These are phyloP conservation scores for Lycaon pictus DNA, from an alignment of 2,113 vertebrate species.

Conservation along the genomic window DNA sequence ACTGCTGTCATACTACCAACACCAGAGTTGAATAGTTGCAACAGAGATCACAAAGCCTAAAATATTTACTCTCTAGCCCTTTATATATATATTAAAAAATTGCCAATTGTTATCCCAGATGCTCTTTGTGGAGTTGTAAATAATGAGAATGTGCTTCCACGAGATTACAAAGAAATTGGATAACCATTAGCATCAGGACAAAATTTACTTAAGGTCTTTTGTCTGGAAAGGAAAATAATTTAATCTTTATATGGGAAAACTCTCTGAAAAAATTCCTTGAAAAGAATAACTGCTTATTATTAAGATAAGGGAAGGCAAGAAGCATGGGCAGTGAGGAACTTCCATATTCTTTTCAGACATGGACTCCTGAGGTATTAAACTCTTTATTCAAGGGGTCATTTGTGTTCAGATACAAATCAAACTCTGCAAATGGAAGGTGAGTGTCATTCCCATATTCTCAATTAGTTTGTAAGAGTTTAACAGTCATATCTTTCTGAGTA, in stretches of 20 bases:
- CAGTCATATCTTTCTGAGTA: neutral
- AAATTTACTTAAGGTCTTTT: neutral
- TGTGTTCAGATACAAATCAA: neutral
- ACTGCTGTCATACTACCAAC: neutral
- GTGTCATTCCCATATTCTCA: neutral
- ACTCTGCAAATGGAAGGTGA: neutral
- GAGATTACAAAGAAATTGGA: neutral
- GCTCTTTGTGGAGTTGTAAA: neutral
- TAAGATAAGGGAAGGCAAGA: neutral
- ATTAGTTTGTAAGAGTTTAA: neutral
- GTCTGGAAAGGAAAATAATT: neutral
- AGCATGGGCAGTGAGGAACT: neutral
- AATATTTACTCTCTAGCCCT: neutral
- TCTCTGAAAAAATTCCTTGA: neutral
- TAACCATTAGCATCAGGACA: neutral
- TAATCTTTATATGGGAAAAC: neutral
- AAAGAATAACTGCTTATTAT: neutral
- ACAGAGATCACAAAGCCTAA: neutral
- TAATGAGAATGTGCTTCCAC: neutral
- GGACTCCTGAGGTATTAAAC: neutral
- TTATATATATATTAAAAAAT: neutral
- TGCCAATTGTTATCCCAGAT: neutral
- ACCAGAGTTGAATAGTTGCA: neutral
- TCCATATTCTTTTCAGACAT: neutral
- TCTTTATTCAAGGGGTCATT: neutral